phyloP scores from a whole-genome alignment of 2,113 vertebrate species.

The Equus quagga region DNA sequence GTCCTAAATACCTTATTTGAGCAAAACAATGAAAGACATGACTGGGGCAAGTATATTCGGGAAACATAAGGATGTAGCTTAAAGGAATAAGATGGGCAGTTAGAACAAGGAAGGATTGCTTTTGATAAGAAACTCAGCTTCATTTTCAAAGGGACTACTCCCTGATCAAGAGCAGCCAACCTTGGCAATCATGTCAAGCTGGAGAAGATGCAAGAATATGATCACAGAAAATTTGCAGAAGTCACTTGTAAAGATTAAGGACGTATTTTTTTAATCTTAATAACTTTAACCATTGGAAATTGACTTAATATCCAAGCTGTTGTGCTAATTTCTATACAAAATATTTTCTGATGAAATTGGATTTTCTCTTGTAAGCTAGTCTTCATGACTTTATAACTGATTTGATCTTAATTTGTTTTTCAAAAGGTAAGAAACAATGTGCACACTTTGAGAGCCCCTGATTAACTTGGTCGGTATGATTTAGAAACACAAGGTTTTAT shows the following conservation, averaged over 20 bases:
- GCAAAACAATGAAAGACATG: constrained; percentile 36
- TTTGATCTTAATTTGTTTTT: constrained; percentile 13
- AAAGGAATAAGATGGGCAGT: not conserved
- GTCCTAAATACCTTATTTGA: constrained; percentile 24
- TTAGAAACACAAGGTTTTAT: constrained; percentile 10
- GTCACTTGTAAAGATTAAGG: not conserved
- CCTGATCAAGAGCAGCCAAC: not conserved
- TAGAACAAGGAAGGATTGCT: not conserved
- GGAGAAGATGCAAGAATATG: not conserved
- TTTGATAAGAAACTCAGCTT: constrained; percentile 2
- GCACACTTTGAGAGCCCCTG: not conserved
- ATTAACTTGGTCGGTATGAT: not conserved
- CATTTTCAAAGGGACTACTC: not conserved
- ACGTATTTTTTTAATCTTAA: not conserved
- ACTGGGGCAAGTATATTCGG: not conserved
- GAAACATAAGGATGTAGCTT: not conserved
- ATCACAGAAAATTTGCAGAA: not conserved
- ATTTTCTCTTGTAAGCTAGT: not conserved
- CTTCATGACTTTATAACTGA: not conserved
- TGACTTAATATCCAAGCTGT: not conserved
- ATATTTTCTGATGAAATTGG: not conserved
- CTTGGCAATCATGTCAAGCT: not conserved
- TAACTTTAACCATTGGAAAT: not conserved
- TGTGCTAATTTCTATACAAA: constrained; percentile 21
- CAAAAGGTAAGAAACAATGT: not conserved